Conservation (phyloP, 2,797 vertebrate genomes). For the Phataginus tetradactyla region DNA sequence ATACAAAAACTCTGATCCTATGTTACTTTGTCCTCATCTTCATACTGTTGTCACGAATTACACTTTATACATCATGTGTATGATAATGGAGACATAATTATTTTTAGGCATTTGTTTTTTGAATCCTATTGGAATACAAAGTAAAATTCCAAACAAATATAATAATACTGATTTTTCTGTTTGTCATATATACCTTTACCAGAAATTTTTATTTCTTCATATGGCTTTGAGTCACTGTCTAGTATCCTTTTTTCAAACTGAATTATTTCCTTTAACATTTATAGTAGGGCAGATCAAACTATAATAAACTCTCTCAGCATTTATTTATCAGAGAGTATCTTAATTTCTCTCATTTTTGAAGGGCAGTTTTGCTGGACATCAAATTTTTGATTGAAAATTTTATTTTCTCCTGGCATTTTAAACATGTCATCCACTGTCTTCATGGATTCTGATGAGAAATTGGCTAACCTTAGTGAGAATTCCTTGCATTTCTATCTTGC, state of each 20-base stretch:
- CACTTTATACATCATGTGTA: background rate
- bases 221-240: background rate
- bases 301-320: background rate
- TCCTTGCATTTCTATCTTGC: background rate
- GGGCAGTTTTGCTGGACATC: background rate
- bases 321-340: background rate
- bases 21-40: background rate
- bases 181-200: background rate
- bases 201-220: background rate
- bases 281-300: background rate
- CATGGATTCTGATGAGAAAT: background rate
- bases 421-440: background rate
- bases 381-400: background rate
- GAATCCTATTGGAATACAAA: background rate
- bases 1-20: background rate
- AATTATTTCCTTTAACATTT: background rate
- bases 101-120: background rate
- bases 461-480: background rate
- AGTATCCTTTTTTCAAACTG: background rate
- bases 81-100: background rate
- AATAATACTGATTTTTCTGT: background rate
- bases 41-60: background rate
- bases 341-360: background rate
- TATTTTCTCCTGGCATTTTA: background rate
- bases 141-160: background rate